These are phyloP conservation scores for Zophobas morio DNA, from an alignment of 1,140 invertebrate genomes.

Conservation along the genomic window DNA sequence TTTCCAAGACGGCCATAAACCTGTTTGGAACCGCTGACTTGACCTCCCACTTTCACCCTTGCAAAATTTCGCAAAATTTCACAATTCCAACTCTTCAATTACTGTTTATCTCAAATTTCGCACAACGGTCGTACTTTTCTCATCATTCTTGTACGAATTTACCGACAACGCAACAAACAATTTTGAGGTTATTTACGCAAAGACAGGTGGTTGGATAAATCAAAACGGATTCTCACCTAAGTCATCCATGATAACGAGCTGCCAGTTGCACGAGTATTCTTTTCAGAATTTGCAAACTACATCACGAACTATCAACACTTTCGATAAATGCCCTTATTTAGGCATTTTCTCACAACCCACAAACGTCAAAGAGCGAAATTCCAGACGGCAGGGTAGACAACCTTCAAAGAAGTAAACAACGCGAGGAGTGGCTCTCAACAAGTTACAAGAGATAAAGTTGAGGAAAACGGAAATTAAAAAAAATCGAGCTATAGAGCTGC, in stretches of 20 bases:
- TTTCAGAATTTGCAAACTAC: slow-evolving; percentile 11
- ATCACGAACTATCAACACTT: slow-evolving; percentile 31
- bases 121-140: no score
- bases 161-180: neutral
- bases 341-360: slow-evolving; percentile 28
- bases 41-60: no score
- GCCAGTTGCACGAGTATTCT: neutral
- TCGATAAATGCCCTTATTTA: slow-evolving; percentile 25
- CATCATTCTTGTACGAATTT: neutral
- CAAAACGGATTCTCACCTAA: slow-evolving; percentile 44
- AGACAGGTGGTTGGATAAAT: slow-evolving; percentile 46
- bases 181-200: slow-evolving; percentile 45
- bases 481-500: neutral
- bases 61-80: no score
- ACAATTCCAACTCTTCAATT: no score
- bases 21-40: no score
- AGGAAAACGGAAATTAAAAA: no score
- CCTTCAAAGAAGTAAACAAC: slow-evolving; percentile 46
- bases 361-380: slow-evolving; percentile 31
- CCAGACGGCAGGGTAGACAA: slow-evolving; percentile 45
- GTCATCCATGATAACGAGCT: slow-evolving; percentile 49
- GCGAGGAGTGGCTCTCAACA: slow-evolving; percentile 31
- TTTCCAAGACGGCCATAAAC: no score
- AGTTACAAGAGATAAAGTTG: neutral
- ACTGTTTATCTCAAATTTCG: no score